Evolutionary conservation across 2,888 invertebrate species (phyloP), one percentile per base, ranked within the genome.

Genomic region (Stenotaenia linearis): DNA sequence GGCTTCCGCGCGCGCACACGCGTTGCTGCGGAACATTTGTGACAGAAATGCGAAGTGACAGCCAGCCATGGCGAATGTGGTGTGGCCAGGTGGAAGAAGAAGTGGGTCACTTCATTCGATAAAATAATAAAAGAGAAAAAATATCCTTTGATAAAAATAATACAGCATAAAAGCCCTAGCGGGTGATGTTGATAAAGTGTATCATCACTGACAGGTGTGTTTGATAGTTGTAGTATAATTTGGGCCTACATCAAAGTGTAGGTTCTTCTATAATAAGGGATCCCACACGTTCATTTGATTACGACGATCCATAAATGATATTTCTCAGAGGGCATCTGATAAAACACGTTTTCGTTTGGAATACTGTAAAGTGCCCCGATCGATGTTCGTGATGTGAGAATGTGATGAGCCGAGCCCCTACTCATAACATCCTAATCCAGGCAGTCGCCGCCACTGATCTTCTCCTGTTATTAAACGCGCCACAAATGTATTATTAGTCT

Each of bases 21-120:
- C 61, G 61, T 61, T 61, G 61, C 61, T 61, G n/a, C 23, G 23
- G 10, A 61, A 15, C 61, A n/a, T 61, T 25, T 21, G 61, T 61
- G 61, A 61, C 25, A 25, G 61, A 25, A 61, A 61, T 61, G 61
- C 25, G 61, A 61, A 5, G 45, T 45, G 45, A 61, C 61, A 61
- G 61, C 21, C 61, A 61, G 61, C 23, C 61, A 61, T 61, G 61
- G 21, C 61, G 61, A 61, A 61, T 61, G 61, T 1, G 61, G 61
- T 61, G 61, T 61, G 61, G 61, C 61, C 61, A 61, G 61, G 61
- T 61, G 61, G 61, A 61, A 61, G 61, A 25, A 61, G 61, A 61
- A 23, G 61, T 61, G 61, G 61, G 61, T 25, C 61, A 61, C 15
- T n/a, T 15, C 23, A 61, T 23, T 9, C 23, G 61, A 25, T 12